Evolutionary conservation across 2,113 vertebrate genomes (phyloP).

Genomic region (Cepphus grylle): DNA sequence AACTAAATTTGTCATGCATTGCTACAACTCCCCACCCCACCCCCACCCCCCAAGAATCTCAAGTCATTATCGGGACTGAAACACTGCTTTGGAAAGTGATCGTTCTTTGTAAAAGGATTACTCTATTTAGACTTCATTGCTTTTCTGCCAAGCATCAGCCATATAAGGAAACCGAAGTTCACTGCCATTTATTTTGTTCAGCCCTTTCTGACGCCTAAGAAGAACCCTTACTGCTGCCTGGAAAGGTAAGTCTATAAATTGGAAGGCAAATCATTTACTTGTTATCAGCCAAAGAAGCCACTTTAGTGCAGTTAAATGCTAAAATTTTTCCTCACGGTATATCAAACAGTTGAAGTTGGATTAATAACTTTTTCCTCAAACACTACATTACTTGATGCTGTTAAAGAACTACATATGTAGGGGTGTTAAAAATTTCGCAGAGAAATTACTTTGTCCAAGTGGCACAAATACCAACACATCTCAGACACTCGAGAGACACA

Average conservation of each 20-base stretch:
- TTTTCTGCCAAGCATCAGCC: slow-evolving; percentile 70
- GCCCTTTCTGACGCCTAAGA: slow-evolving; percentile 60
- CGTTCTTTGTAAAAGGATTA: slow-evolving; percentile 63
- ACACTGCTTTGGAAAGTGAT: slow-evolving; percentile 32
- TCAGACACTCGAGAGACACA: neutral
- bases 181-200: slow-evolving; percentile 66
- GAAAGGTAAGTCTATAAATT: slow-evolving; percentile 22
- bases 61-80: slow-evolving; percentile 35
- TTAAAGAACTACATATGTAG: neutral
- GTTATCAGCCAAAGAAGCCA: neutral
- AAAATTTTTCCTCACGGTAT: neutral
- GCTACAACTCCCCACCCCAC: neutral
- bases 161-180: slow-evolving; percentile 75
- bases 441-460: neutral
- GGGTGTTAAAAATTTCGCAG: neutral
- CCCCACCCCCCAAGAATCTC: neutral
- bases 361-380: neutral
- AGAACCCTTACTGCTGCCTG: slow-evolving; percentile 36
- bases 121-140: slow-evolving; percentile 63
- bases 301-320: neutral
- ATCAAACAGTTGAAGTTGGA: neutral
- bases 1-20: slow-evolving; percentile 25
- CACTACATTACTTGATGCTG: neutral
- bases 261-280: neutral
- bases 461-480: neutral